Evolutionary conservation across 2,113 vertebrate genomes (phyloP), one percentile per base, ranked within the genome.

Genomic region (Machaerirhynchus nigripectus): DNA sequence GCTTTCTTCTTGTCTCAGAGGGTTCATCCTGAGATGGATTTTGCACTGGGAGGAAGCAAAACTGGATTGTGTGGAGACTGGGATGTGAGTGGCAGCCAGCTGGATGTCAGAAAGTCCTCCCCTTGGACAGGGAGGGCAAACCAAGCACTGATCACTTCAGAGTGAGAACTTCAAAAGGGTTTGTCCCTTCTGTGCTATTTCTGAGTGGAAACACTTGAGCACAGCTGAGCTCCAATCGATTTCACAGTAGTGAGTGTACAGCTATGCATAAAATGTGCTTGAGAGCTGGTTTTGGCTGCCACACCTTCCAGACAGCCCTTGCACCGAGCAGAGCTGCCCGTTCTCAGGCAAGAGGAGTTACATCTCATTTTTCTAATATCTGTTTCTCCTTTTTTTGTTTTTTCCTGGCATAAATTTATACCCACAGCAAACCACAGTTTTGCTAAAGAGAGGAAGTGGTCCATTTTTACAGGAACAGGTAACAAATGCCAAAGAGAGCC

Each of bases 391-490:
- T 95, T 96, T 78, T 12, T 40, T 33, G 21, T 42, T 35, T 26
- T 40, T 17, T 9, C 9, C 77, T 75, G 77, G 40, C 57, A 50
- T 89, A 46, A 73, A 42, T 90, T 84, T 81, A 50, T 87, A n/a
- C 44, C 40, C n/a, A 15, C 39, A 78, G 73, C 64, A 93, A 95
- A 56, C 76, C 68, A 28, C 71, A 70, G 33, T 27, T 76, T 56
- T 86, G 65, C 52, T 71, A 6, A 53, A 50, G 77, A 78, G 80
- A 56, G 90, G 95, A 97, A 96, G 69, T 53, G 61, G 13, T 93
- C 65, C 11, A 2, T 68, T 93, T 86, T 84, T 71, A 90, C 93
- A 89, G 92, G 87, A 96, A 75, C 79, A 84, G 92, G 82, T 92
- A 92, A 26, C 44, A 44, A 84, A 49, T 81, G 40, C 40, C 42